phyloP scores from a whole-genome alignment of 2,888 invertebrate species.

The Oxytorus armatus region DNA sequence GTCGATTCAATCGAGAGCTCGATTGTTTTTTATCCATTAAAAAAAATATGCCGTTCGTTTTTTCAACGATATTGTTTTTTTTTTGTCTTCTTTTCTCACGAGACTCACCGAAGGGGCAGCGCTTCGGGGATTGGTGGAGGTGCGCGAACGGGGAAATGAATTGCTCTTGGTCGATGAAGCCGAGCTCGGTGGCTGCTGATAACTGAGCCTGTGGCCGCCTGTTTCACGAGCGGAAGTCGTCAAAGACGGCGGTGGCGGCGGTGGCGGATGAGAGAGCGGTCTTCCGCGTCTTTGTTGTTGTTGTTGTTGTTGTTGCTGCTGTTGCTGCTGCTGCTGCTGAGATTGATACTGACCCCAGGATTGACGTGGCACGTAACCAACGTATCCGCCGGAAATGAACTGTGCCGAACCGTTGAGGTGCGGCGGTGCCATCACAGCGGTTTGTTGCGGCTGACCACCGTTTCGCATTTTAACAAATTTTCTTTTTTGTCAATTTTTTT shows the following conservation, averaged over 20 bases:
- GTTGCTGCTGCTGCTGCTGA: slow-evolving; percentile 69
- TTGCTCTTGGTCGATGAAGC: slow-evolving; percentile 72
- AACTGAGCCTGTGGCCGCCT: slow-evolving; percentile 73
- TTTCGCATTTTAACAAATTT: slow-evolving; percentile 77
- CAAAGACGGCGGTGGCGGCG: slow-evolving; percentile 75
- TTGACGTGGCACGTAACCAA: slow-evolving; percentile 85
- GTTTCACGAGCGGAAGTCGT: slow-evolving; percentile 61
- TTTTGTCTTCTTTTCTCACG: too few species aligned
- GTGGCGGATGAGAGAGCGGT: slow-evolving; percentile 81
- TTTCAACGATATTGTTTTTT: slow-evolving; percentile 11
- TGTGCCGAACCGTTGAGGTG: slow-evolving; percentile 84
- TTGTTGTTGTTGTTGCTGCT: slow-evolving; percentile 57
- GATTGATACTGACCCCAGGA: slow-evolving; percentile 85
- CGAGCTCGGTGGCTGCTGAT: slow-evolving; percentile 67
- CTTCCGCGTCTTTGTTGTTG: slow-evolving; percentile 70
- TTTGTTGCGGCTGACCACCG: slow-evolving; percentile 82
- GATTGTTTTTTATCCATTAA: too few species aligned
- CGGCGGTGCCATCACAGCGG: slow-evolving; percentile 82
- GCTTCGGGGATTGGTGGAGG: slow-evolving; percentile 74
- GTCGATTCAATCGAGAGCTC: too few species aligned
- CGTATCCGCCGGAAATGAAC: slow-evolving; percentile 86
- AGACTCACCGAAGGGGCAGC: slow-evolving; percentile 82
- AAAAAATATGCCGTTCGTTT: background rate
- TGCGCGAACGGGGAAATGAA: slow-evolving; percentile 76
- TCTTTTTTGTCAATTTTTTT: slow-evolving; percentile 6